Percentiles rank a stretch among this genome's conserved stretches.
Conservation (phyloP, 2,888 invertebrate species). For the Epinotia brunnichana region DNA sequence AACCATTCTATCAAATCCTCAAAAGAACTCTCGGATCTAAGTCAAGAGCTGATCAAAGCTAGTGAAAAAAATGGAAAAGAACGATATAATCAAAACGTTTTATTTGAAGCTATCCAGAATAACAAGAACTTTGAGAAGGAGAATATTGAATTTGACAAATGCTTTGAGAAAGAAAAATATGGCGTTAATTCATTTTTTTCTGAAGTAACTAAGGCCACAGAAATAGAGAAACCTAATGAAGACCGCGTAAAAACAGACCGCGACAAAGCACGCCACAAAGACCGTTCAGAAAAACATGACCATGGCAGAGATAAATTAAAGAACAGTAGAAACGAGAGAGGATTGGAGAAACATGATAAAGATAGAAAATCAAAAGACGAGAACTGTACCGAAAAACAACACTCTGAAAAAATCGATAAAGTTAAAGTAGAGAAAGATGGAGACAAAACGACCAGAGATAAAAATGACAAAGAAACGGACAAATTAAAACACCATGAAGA, state of each 20-base stretch:
- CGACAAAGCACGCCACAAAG: slow-evolving; percentile 69
- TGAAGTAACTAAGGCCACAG: slow-evolving; percentile 58
- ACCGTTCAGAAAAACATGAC: slow-evolving; percentile 63
- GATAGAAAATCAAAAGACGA: slow-evolving; percentile 69
- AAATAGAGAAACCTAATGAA: slow-evolving; percentile 71
- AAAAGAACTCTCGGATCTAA: slow-evolving; percentile 59
- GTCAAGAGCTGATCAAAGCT: slow-evolving; percentile 54
- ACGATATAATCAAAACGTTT: slow-evolving; percentile 56
- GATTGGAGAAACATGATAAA: slow-evolving; percentile 63
- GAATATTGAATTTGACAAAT: slow-evolving; percentile 74
- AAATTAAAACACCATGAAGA: slow-evolving; percentile 69
- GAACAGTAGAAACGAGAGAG: slow-evolving; percentile 46
- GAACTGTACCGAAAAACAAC: slow-evolving; percentile 54
- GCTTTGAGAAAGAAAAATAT: slow-evolving; percentile 70
- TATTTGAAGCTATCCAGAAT: slow-evolving; percentile 56
- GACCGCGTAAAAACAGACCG: slow-evolving; percentile 72
- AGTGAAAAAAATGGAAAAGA: slow-evolving; percentile 65
- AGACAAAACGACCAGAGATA: slow-evolving; percentile 64
- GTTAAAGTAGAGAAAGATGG: slow-evolving; percentile 60
- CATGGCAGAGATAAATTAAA: slow-evolving; percentile 52
- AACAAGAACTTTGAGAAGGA: slow-evolving; percentile 72
- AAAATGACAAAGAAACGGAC: slow-evolving; percentile 62
- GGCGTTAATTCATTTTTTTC: slow-evolving; percentile 52
- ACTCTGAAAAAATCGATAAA: slow-evolving; percentile 59
- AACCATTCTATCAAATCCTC: slow-evolving; percentile 58